Conservation (phyloP, 2,797 vertebrate genomes). For the Champsocephalus esox region DNA sequence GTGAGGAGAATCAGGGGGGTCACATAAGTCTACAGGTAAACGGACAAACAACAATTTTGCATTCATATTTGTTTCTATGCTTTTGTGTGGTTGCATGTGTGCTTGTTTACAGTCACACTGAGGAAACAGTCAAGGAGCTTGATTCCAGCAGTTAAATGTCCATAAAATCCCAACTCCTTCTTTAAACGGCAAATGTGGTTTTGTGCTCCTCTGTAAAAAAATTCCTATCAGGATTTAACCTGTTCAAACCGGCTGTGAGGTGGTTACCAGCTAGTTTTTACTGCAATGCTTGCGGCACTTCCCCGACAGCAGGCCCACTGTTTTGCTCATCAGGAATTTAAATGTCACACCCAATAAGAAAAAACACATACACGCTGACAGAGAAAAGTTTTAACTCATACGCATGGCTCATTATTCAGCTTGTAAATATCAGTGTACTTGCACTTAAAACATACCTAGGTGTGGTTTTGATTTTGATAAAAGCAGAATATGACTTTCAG, state of each 20-base stretch:
- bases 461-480: too few relatives aligned
- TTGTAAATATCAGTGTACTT: background rate
- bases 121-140: background rate
- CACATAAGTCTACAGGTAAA: slow-evolving; percentile 18
- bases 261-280: slow-evolving; percentile 35
- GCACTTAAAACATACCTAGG: background rate
- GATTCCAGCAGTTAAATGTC: background rate
- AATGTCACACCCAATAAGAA: slow-evolving; percentile 12
- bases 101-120: background rate
- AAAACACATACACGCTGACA: slow-evolving; percentile 8
- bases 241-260: slow-evolving; percentile 60
- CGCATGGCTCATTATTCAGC: background rate
- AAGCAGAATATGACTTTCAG: too few relatives aligned
- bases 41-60: background rate
- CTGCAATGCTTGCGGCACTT: slow-evolving; percentile 33
- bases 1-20: background rate
- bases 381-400: background rate
- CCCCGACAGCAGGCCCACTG: slow-evolving; percentile 4
- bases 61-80: background rate
- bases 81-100: background rate
- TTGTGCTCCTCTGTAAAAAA: background rate
- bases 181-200: slow-evolving; percentile 1
- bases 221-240: slow-evolving; percentile 32
- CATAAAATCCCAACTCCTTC: slow-evolving; percentile 18
- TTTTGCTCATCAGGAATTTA: slow-evolving; percentile 26